Evolutionary conservation across 2,113 vertebrate genomes (phyloP).

Genomic region (Dasyprocta punctata): DNA sequence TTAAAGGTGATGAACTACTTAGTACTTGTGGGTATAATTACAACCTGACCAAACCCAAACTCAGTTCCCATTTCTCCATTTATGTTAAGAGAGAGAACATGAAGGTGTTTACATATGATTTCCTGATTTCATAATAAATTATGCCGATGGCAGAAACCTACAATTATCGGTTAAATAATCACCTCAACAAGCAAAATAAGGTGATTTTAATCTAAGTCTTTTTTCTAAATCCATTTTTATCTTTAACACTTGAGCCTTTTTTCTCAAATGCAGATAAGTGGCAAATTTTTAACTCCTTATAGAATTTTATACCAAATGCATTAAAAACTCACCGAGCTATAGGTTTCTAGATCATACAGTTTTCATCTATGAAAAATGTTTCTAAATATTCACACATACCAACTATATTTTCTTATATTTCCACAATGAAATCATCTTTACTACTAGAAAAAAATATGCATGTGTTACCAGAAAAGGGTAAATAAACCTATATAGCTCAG

Average conservation of each 20-base stretch:
- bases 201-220: neutral
- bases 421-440: neutral
- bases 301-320: neutral
- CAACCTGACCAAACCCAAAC: neutral
- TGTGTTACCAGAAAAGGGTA: neutral
- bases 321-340: neutral
- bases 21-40: neutral
- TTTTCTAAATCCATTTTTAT: neutral
- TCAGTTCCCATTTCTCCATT: neutral
- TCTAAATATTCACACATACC: neutral
- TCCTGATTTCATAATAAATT: neutral
- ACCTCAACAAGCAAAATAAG: constrained; percentile 39
- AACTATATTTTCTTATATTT: neutral
- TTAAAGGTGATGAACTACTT: neutral
- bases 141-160: constrained; percentile 3
- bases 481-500: neutral
- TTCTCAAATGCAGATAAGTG: neutral
- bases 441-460: neutral
- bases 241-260: neutral
- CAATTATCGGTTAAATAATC: constrained; percentile 2
- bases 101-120: neutral
- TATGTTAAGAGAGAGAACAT: constrained; percentile 6
- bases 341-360: neutral
- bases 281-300: constrained; percentile 7
- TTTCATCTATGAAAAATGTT: constrained; percentile 27